phyloP scores from a whole-genome alignment of 2,888 invertebrate genomes.

The Lymantria monacha region DNA sequence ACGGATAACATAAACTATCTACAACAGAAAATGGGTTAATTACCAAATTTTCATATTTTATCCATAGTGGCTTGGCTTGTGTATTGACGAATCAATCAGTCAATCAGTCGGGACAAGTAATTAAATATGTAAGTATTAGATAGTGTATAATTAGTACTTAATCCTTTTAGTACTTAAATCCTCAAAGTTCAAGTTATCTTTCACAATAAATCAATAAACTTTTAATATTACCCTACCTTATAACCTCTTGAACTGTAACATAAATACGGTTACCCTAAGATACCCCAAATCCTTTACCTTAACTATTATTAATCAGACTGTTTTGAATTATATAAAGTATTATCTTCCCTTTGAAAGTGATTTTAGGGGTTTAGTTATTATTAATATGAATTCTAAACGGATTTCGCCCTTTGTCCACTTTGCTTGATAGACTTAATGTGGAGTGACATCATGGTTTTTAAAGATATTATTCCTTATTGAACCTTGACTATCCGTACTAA shows the following conservation, averaged over 20 bases:
- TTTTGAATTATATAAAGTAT: slow-evolving; percentile 23
- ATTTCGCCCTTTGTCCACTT: background rate
- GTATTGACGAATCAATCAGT: too few species aligned
- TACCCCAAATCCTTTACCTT: slow-evolving; percentile 4
- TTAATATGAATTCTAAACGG: slow-evolving; percentile 7
- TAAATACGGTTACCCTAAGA: background rate
- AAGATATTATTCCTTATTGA: too few species aligned
- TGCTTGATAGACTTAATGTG: too few species aligned
- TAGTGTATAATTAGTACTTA: too few species aligned
- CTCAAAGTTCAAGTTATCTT: background rate
- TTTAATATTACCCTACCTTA: background rate
- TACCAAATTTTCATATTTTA: too few species aligned
- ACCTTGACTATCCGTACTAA: too few species aligned
- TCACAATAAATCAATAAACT: background rate
- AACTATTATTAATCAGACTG: slow-evolving; percentile 19
- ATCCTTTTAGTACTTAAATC: background rate
- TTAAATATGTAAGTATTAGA: too few species aligned
- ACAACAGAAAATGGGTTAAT: too few species aligned
- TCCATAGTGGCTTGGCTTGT: too few species aligned
- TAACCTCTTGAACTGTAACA: background rate
- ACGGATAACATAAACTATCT: too few species aligned
- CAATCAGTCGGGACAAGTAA: too few species aligned
- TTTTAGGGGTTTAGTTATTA: slow-evolving; percentile 15
- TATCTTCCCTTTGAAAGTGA: slow-evolving; percentile 9
- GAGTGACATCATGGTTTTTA: too few species aligned